phyloP scores from a whole-genome alignment of 2,113 vertebrate species.

The Prunella himalayana region DNA sequence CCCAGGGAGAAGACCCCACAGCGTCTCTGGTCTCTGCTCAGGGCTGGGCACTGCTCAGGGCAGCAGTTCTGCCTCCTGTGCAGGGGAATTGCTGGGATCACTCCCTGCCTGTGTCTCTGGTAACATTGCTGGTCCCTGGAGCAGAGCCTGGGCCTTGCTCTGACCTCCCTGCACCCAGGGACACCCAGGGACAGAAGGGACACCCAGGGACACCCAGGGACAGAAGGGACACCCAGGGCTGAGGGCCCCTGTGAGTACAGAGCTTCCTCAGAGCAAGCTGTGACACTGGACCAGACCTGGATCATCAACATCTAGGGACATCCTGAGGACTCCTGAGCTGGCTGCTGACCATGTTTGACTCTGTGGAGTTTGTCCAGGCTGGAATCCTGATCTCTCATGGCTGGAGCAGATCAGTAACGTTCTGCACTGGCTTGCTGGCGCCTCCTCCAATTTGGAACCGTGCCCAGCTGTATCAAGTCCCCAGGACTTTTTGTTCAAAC shows the following conservation, averaged over 20 bases:
- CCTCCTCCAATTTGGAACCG: background rate
- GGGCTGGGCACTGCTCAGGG: background rate
- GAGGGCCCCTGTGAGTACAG: rapidly evolving
- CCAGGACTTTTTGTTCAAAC: constrained; percentile 58
- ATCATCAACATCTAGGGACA: background rate
- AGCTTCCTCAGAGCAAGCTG: background rate
- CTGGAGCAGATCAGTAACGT: background rate
- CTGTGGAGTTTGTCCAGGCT: background rate
- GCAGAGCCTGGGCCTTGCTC: background rate
- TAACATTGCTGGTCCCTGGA: background rate
- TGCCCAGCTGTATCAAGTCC: constrained; percentile 24
- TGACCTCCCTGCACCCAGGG: background rate
- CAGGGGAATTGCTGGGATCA: background rate
- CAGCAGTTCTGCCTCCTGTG: background rate
- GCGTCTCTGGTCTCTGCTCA: background rate
- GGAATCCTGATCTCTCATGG: background rate
- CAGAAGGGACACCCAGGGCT: too few species aligned
- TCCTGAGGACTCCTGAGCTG: background rate
- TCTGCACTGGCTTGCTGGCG: constrained; percentile 29
- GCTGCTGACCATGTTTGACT: background rate
- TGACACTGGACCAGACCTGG: background rate
- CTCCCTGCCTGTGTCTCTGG: rapidly evolving
- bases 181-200: background rate
- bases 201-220: background rate
- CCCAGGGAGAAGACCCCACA: background rate